Percentiles rank a stretch among this genome's conserved stretches.
phyloP scores from a whole-genome alignment of 2,797 vertebrate genomes.

The Bryconaethiops microstoma region DNA sequence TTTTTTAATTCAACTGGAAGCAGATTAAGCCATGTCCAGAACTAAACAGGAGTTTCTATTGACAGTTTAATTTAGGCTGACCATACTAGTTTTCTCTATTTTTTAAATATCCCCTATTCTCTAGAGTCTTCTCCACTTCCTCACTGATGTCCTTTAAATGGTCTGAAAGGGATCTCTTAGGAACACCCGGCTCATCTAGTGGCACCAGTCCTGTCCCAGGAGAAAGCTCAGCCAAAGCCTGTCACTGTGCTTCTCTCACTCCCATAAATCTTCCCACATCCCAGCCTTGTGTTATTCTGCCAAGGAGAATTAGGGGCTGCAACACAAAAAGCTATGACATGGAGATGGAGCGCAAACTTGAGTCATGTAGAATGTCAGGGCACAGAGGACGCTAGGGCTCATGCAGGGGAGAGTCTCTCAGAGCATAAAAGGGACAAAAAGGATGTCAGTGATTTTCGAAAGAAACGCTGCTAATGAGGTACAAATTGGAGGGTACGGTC shows the following conservation, averaged over 20 bases:
- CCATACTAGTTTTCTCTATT: not conserved
- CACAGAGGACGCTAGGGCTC: conserved; percentile 15
- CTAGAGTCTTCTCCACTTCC: not conserved
- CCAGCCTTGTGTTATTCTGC: conserved; percentile 48
- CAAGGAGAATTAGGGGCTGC: conserved; percentile 35
- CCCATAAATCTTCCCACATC: conserved; percentile 51
- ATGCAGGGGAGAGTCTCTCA: not conserved
- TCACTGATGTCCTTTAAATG: conserved; percentile 12
- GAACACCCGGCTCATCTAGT: not conserved
- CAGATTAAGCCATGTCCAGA: not conserved
- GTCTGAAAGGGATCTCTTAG: conserved; percentile 7
- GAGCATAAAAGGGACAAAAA: not conserved
- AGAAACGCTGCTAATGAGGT: conserved; percentile 24
- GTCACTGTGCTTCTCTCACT: conserved; percentile 38
- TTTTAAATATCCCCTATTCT: not conserved
- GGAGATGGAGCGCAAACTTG: conserved; percentile 28
- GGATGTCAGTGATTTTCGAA: not conserved
- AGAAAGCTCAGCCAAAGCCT: conserved; percentile 33
- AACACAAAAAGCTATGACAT: conserved; percentile 39
- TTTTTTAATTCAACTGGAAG: not conserved
- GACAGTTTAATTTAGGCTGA: not conserved
- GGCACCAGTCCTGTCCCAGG: conserved; percentile 22
- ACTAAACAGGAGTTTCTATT: not conserved
- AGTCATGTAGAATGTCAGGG: conserved; percentile 22
- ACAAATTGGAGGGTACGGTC: conserved; percentile 16